Percentiles rank a stretch among this genome's conserved stretches.
phyloP scores from a whole-genome alignment of 2,797 vertebrate genomes.

The Fundulus diaphanus region DNA sequence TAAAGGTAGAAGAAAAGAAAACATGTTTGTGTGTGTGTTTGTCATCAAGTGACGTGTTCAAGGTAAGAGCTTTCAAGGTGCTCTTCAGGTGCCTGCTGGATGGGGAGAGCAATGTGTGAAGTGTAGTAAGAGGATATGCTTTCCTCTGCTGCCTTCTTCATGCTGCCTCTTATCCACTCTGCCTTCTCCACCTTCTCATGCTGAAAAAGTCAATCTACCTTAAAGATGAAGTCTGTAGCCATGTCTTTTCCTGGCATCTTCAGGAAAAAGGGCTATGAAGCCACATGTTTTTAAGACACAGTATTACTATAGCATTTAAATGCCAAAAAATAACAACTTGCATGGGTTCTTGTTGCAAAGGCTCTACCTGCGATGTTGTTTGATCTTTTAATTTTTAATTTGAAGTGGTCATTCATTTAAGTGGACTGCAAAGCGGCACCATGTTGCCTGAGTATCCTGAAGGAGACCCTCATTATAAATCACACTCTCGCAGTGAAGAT shows the following conservation, averaged over 20 bases:
- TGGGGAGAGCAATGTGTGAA: constrained; percentile 53
- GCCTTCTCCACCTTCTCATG: constrained; percentile 30
- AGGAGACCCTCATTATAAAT: constrained; percentile 60
- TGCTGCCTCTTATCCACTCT: constrained; percentile 55
- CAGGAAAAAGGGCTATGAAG: background rate
- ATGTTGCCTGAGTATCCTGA: constrained; percentile 35
- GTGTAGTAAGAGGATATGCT: constrained; percentile 65
- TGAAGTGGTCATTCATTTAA: constrained; percentile 30
- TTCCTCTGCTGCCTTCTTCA: constrained; percentile 34
- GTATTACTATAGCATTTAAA: background rate
- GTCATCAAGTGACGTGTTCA: constrained; percentile 51
- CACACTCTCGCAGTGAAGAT: constrained; percentile 49
- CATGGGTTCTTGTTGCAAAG: constrained; percentile 2
- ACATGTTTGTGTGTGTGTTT: constrained; percentile 6
- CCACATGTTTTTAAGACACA: background rate
- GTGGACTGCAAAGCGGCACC: constrained; percentile 4
- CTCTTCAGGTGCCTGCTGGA: constrained; percentile 54
- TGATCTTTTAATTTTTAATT: constrained; percentile 13
- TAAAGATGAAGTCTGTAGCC: constrained; percentile 25
- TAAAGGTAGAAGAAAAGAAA: background rate
- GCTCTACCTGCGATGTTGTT: background rate
- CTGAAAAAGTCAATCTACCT: constrained; percentile 51
- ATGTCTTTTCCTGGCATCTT: background rate
- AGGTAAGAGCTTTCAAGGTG: constrained; percentile 59
- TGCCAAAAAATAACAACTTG: background rate